These are phyloP conservation scores for Tetramorium parvispinum DNA, from an alignment of 1,140 invertebrate species.

Conservation along the genomic window DNA sequence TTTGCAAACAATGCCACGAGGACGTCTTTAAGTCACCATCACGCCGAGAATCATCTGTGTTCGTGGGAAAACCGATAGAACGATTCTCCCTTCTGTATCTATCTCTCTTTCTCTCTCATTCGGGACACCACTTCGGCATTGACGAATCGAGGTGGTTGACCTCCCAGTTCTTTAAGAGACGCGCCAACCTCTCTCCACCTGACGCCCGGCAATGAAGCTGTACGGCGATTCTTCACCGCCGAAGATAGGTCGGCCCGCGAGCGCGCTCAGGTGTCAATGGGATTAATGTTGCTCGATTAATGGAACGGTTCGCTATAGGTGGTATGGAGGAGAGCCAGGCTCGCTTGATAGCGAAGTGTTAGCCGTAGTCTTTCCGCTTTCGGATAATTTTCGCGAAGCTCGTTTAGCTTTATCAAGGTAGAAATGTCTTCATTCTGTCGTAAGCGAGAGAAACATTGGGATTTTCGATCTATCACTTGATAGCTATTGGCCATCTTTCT, in stretches of 20 bases:
- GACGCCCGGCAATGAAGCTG: slow-evolving; percentile 51
- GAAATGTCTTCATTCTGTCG: slow-evolving; percentile 3
- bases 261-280: slow-evolving; percentile 48
- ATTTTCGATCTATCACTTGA: slow-evolving; percentile 11
- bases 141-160: slow-evolving; percentile 64
- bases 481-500: not conserved
- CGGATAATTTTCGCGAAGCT: slow-evolving; percentile 33
- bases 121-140: slow-evolving; percentile 48
- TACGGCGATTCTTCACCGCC: slow-evolving; percentile 55
- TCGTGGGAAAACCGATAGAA: slow-evolving; percentile 60
- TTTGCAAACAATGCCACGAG: slow-evolving; percentile 15
- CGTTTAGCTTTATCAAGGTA: slow-evolving; percentile 42
- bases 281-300: slow-evolving; percentile 59
- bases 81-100: slow-evolving; percentile 25
- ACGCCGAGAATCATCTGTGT: slow-evolving; percentile 28
- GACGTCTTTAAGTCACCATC: slow-evolving; percentile 44
- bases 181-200: slow-evolving; percentile 58
- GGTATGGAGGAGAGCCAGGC: not conserved
- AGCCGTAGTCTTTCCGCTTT: slow-evolving; percentile 19
- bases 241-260: slow-evolving; percentile 50
- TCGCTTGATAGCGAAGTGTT: slow-evolving; percentile 18
- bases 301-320: slow-evolving; percentile 40
- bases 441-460: not conserved
- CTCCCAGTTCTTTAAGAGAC: slow-evolving; percentile 46
- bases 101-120: slow-evolving; percentile 43